Evolutionary conservation across 2,113 vertebrate genomes (phyloP).

Genomic region (Chaenogobius annularis): DNA sequence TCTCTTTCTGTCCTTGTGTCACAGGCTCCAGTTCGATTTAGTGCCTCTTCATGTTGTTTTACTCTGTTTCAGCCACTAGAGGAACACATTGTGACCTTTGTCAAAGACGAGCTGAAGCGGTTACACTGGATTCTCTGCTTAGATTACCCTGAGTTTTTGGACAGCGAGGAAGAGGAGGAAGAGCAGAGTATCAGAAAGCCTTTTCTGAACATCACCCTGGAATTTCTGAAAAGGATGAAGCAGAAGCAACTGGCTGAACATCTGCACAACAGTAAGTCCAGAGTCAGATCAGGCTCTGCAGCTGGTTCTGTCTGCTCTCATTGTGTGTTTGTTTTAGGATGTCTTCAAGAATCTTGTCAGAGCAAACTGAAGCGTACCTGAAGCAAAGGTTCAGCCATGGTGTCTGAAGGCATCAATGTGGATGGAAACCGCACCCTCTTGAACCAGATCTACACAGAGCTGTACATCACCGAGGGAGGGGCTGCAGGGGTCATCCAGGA

Average conservation of each 20-base stretch:
- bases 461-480: conserved; percentile 32
- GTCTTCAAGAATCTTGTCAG: neutral
- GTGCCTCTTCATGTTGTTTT: neutral
- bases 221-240: conserved; percentile 29
- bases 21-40: neutral
- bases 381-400: neutral
- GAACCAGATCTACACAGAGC: conserved; percentile 27
- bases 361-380: neutral
- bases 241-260: conserved; percentile 24
- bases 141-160: conserved; percentile 9
- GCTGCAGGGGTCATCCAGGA: neutral
- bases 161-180: neutral
- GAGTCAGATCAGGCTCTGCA: neutral
- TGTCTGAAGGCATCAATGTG: conserved; percentile 3
- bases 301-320: neutral
- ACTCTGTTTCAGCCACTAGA: conserved; percentile 17
- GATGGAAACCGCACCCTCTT: neutral
- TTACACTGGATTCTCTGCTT: conserved; percentile 2
- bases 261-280: conserved; percentile 35
- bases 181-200: conserved; percentile 21
- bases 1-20: neutral
- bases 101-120: conserved; percentile 22
- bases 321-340: neutral
- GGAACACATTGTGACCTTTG: conserved; percentile 5
- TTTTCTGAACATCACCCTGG: conserved; percentile 32